Conservation (phyloP, 2,888 invertebrate species). For the Cerceris rybyensis region DNA sequence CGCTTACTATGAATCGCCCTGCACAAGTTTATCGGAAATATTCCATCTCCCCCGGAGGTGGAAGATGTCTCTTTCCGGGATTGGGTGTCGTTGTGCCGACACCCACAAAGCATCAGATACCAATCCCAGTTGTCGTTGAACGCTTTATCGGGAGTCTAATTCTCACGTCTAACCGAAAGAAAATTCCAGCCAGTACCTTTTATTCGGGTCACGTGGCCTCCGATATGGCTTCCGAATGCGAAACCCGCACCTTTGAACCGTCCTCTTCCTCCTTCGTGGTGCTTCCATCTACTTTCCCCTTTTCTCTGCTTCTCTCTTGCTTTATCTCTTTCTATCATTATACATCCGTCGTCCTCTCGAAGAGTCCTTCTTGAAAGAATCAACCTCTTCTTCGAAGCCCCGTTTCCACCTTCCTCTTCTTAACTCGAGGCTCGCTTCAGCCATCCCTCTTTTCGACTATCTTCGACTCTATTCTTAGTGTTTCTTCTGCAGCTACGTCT, state of each 20-base stretch:
- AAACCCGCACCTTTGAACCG: constrained; percentile 59
- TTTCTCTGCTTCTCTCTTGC: constrained; percentile 9
- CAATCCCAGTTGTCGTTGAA: neutral
- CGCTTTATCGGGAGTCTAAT: constrained; percentile 58
- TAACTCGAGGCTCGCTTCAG: neutral
- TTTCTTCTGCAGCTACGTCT: too few species aligned
- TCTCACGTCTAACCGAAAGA: constrained; percentile 62
- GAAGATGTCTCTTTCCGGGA: constrained; percentile 8
- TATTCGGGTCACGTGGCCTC: constrained; percentile 73
- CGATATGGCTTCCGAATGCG: constrained; percentile 73
- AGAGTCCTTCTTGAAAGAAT: constrained; percentile 2
- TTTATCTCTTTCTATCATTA: constrained; percentile 27
- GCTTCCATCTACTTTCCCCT: constrained; percentile 25
- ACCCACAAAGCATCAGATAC: neutral
- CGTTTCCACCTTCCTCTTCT: neutral
- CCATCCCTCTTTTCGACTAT: neutral
- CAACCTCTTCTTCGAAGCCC: constrained; percentile 26
- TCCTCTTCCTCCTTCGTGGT: constrained; percentile 37
- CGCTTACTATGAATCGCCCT: constrained; percentile 29
- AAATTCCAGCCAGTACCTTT: constrained; percentile 58
- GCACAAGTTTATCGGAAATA: constrained; percentile 47
- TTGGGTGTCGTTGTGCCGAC: neutral
- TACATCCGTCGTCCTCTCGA: constrained; percentile 3
- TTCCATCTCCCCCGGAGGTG: constrained; percentile 12
- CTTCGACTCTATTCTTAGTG: neutral